Conservation (phyloP, 1,140 invertebrate genomes). For the Aphis gossypii region DNA sequence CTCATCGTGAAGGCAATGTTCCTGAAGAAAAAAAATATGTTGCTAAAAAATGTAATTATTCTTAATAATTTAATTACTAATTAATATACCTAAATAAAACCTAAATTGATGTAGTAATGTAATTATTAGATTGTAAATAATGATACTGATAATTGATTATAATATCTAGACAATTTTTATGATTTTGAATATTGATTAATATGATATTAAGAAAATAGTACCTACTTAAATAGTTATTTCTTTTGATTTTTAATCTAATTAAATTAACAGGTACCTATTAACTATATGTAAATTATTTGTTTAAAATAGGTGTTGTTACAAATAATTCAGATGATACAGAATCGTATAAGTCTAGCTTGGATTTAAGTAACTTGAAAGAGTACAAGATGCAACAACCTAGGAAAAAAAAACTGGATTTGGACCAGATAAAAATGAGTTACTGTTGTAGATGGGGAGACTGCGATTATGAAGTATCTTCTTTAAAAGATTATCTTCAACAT, state of each 20-base stretch:
- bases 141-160: background rate
- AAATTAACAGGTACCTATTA: background rate
- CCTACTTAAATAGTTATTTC: background rate
- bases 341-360: conserved; percentile 28
- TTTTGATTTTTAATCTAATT: background rate
- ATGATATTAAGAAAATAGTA: background rate
- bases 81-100: background rate
- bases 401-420: conserved; percentile 29
- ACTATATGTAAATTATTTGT: background rate
- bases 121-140: background rate
- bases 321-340: conserved; percentile 36
- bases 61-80: too few species aligned
- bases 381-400: background rate
- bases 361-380: conserved; percentile 44
- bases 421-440: background rate
- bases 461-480: background rate
- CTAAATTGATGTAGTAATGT: background rate
- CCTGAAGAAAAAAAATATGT: conserved; percentile 57
- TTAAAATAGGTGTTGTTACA: conserved; percentile 44
- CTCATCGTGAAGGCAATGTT: conserved; percentile 48
- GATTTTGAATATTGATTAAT: background rate
- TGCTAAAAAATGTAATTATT: conserved; percentile 44
- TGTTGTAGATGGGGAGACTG: conserved; percentile 16
- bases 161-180: background rate
- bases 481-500: conserved; percentile 25